Base-by-base conservation (phyloP, 2,113 vertebrate genomes). In the Anser brachyrhynchus region DNA sequence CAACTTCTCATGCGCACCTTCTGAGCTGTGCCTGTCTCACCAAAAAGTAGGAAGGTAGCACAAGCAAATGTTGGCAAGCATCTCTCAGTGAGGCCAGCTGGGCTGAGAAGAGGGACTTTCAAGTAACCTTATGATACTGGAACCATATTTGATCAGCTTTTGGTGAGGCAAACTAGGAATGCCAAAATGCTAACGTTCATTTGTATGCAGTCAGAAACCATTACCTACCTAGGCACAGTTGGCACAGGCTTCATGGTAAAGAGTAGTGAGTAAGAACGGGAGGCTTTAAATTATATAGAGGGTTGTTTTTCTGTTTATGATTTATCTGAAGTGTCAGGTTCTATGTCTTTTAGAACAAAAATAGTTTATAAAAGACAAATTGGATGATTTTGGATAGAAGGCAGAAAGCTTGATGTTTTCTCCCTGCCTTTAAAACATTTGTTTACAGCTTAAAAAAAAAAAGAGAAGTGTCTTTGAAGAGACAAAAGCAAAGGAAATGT, bases 381-480 rank as follows among this genome's bases (percentile, higher is more conserved):
- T 92, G 35, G n/a, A 85, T 88, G 88, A 91, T 90, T 96, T 69
- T 69, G 66, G 66, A 87, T 96, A 85, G 90, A 89, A 96, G 93
- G 80, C 55, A 85, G 72, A 95, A 95, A 75, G 57, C 59, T 73
- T 69, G 29, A 81, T 92, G 79, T 88, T 94, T 93, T 91, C 75
- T 95, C 41, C 17, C 19, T 90, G 74, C 84, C 83, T 96, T 94
- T 95, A 93, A 96, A 98, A 97, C 85, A 94, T 97, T 96, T 96
- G 96, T 97, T 97, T 97, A 97, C 90, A 79, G 90, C 72, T 89
- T 87, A 92, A 93, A 93, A 86, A 93, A 93, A 85, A 46, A 55
- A 4, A 23, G 2, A 77, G 91, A 94, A 80, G 92, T 91, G 92
- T 95, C 95, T 97, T 97, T 97, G 92, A 97, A 97, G 94, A 95